Evolutionary conservation across 2,797 vertebrate species (phyloP), one percentile per base, ranked within the genome.

Genomic region (Leptoclinus maculatus): DNA sequence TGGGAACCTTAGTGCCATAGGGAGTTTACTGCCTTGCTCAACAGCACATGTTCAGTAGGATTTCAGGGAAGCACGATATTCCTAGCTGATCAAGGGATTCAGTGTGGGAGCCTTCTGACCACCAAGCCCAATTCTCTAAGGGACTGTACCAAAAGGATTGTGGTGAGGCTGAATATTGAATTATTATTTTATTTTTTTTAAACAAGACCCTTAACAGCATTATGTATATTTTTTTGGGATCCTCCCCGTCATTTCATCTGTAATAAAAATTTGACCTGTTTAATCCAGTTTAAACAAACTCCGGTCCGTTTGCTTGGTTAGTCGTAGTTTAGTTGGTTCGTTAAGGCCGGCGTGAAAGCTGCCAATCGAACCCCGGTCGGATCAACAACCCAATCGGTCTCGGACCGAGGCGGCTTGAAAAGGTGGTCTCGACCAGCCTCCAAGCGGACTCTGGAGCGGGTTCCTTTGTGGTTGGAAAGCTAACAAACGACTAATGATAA

Each of bases 1-100:
- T 19, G 43, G 16, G 43, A 1, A 8, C 49, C 19, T 10, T 10
- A 36, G 6, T 56, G 32, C 11, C 49, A 25, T 7, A 19, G 66
- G 59, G 53, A 71, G 7, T 23, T 32, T 57, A 14, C 59, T 49
- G 36, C 63, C 23, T 67, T 58, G 53, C 68, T 85, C 69, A 58
- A 27, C 53, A 43, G 45, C 27, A 63, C 34, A 41, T 39, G 6
- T 13, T 17, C 27, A 47, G 53, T 27, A 17, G 13, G 13, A 13
- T 3, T 12, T 41, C 53, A 36, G 43, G 41, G 27, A 57, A n/a
- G 17, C 6, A 32, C 13, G 11, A 23, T 51, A 32, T 23, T 70
- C 17, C 32, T 3, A 36, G 25, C 36, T 25, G 45, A 53, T 41
- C 25, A 23, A 29, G 29, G 29, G 29, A 29, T 29, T 29, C 29